Percentiles rank a stretch among this genome's conserved stretches.
Conservation (phyloP, 2,797 vertebrate genomes). For the Distichodus sexfasciatus region DNA sequence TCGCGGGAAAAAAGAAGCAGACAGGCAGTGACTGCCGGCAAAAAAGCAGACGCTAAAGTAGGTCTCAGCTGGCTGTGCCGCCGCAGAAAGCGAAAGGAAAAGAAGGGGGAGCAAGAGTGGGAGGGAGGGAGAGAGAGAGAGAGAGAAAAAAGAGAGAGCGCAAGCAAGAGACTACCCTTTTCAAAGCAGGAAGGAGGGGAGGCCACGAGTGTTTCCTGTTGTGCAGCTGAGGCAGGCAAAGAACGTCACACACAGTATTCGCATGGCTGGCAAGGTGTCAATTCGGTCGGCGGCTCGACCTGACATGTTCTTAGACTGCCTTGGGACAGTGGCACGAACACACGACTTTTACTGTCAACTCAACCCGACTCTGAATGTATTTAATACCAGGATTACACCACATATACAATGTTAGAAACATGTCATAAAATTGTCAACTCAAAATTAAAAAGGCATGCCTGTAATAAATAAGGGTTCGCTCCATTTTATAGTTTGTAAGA, state of each 20-base stretch:
- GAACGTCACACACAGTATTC: conserved; percentile 73
- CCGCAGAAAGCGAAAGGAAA: conserved; percentile 50
- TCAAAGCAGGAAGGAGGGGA: conserved; percentile 78
- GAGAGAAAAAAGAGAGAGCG: conserved; percentile 28
- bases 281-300: conserved; percentile 34
- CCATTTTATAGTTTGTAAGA: neutral
- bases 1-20: conserved; percentile 22
- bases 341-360: neutral
- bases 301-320: conserved; percentile 5
- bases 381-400: neutral
- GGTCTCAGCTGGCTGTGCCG: conserved; percentile 59
- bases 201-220: conserved; percentile 82
- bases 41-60: conserved; percentile 60
- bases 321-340: neutral
- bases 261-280: conserved; percentile 62
- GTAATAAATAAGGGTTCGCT: too few species aligned
- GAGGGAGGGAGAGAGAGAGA: conserved; percentile 10
- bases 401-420: neutral
- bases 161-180: conserved; percentile 63
- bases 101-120: conserved; percentile 24
- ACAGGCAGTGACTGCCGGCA: conserved; percentile 46
- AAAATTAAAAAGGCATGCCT: too few species aligned
- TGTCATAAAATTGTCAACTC: neutral
- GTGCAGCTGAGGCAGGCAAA: conserved; percentile 74
- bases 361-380: neutral